Evolutionary conservation across 2,888 invertebrate species (phyloP).

Genomic region (Orchestes rusci): DNA sequence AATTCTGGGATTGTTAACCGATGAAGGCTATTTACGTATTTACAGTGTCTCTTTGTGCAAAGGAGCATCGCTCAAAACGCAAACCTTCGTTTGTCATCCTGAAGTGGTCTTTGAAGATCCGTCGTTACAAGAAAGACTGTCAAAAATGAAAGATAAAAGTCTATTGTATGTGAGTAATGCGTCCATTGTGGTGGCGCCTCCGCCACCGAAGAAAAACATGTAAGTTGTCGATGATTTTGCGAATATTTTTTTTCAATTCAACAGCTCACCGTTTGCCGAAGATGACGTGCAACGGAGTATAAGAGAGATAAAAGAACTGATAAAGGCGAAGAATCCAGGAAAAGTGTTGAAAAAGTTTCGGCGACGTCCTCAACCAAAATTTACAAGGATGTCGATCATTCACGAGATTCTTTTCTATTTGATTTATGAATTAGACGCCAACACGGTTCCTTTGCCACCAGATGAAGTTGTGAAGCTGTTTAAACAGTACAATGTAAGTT

Average conservation of each 20-base stretch:
- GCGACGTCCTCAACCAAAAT: constrained; percentile 28
- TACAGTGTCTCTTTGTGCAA: constrained; percentile 47
- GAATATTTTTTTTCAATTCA: not conserved
- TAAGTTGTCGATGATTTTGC: constrained; percentile 1
- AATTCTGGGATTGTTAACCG: constrained; percentile 51
- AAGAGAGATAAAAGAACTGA: constrained; percentile 27
- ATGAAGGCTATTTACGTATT: constrained; percentile 52
- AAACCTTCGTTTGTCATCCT: constrained; percentile 51
- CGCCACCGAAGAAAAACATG: not conserved
- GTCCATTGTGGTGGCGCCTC: too few species aligned
- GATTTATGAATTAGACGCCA: constrained; percentile 45
- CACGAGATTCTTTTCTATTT: constrained; percentile 66
- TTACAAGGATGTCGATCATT: constrained; percentile 55
- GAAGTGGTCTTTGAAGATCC: constrained; percentile 45
- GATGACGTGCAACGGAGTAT: constrained; percentile 30
- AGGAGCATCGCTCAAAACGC: constrained; percentile 43
- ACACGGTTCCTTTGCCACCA: constrained; percentile 27
- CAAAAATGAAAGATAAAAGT: constrained; percentile 51
- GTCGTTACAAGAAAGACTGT: constrained; percentile 51
- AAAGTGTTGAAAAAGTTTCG: too few species aligned
- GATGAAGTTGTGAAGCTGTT: constrained; percentile 37
- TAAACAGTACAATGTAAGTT: constrained; percentile 33
- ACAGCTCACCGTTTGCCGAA: constrained; percentile 23
- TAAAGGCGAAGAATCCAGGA: too few species aligned
- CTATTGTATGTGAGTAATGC: constrained; percentile 1